Base-by-base conservation (phyloP, 2,888 invertebrate genomes). In the Lasioglossum malachurum region DNA sequence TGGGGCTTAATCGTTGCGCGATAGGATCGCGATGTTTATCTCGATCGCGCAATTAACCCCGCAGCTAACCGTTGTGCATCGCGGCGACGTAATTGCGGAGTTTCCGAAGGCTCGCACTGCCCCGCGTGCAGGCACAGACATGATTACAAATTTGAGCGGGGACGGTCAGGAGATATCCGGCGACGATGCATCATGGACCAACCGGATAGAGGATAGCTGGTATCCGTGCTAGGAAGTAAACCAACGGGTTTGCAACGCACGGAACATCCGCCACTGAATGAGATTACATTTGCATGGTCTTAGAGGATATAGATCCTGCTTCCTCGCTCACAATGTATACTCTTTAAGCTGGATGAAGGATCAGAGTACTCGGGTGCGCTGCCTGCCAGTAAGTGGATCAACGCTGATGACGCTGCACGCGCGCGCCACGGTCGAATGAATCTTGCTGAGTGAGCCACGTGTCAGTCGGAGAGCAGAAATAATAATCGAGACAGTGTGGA, bases 1-100 rank as follows among this genome's bases (percentile, higher is more conserved):
- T 83, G 79, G 80, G 69, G 64, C 84, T 88, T 87, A 86, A 89
- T 84, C 83, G 88, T 49, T 67, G 23, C 23, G 41, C 80, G 88
- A 89, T 89, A 88, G 46, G 67, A 88, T 84, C 88, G 82, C 60
- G 89, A 87, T 88, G 83, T 87, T 85, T 87, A 88, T 89, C 89
- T 82, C 80, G 82, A 85, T 83, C 84, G 87, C 78, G 35, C 87
- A 89, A 89, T 88, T 88, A 89, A 89, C 87, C 84, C 81, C 67
- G 80, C 74, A 74, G 79, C 78, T 80, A 88, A 79, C 83, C 75
- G 57, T 31, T n/a, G 64, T 14, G 64, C 31, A 31, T 3, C 64
- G 14, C 14, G 31, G 75, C 80, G 64, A 75, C 67, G 84, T 86
- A 86, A 88, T 88, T 82, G 72, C 78, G 57, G 76, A 41, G 57